Evolutionary conservation across 2,797 vertebrate genomes (phyloP).

Genomic region (Petrocephalus sullivani): DNA sequence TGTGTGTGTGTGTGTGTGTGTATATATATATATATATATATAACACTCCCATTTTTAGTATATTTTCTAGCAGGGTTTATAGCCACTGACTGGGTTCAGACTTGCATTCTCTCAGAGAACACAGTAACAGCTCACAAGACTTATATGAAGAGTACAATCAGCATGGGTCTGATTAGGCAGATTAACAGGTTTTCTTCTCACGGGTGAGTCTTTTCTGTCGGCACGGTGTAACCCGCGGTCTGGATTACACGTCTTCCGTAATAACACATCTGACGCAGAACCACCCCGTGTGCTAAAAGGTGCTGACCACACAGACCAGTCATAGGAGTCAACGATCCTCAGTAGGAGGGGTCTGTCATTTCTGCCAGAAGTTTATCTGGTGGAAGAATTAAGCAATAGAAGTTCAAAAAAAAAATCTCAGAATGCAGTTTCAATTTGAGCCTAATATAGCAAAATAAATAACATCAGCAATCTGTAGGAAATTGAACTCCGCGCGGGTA

Average conservation of each 20-base stretch:
- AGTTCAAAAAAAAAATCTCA: not conserved
- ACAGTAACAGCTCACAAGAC: not conserved
- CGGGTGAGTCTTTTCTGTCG: not conserved
- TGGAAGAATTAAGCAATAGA: not conserved
- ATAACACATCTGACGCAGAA: not conserved
- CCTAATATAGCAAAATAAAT: not conserved
- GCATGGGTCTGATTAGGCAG: not conserved
- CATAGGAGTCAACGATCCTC: not conserved
- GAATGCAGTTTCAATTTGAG: not conserved
- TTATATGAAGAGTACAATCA: not conserved
- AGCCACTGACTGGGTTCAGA: not conserved
- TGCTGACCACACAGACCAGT: not conserved
- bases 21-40: no score
- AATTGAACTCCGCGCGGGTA: not conserved
- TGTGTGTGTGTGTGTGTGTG: no score
- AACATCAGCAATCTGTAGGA: not conserved
- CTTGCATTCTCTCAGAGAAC: not conserved
- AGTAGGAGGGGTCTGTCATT: not conserved
- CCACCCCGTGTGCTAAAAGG: not conserved
- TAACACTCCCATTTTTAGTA: not conserved
- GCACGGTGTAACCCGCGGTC: not conserved
- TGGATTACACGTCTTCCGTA: not conserved
- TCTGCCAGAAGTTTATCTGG: not conserved
- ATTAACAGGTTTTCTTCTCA: not conserved
- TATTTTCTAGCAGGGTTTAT: not conserved